Base-by-base conservation (phyloP, 1,140 invertebrate genomes). In the Venturia canescens region DNA sequence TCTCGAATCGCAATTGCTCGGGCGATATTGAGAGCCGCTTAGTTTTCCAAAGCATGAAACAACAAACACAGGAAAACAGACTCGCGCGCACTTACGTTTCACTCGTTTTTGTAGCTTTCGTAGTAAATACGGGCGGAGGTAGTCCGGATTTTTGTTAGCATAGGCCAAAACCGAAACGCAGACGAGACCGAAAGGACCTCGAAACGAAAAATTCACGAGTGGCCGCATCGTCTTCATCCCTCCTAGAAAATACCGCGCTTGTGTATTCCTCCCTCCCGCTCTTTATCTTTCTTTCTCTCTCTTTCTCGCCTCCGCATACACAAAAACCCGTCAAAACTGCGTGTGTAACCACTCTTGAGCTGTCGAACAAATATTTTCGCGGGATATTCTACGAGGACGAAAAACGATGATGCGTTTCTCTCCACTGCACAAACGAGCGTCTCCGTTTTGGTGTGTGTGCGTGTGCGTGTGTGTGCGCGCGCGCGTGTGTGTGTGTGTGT, bases 351-450 rank as follows among this genome's bases (percentile, higher is more conserved):
- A 77, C 63, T 80, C 80, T 81, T 85, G 81, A 86, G 80, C 78
- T 80, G 53, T 29, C 70, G 82, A 66, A 83, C 82, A 87, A 89
- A 89, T 87, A 88, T 84, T 86, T 85, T 86, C 81, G 85, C 84
- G 81, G 48, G 72, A 63, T 67, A 50, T 76, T 57, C 60, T 69
- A 31, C 57, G 69, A 79, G 60, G 26, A 57, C 50, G 34, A 66
- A 3, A 27, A 69, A n/a, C 18, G 50, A 18, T 72, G 71, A 80
- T 72, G 72, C 80, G 82, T 82, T 79, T 63, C 21, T 60, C 23
- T 74, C 69, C 69, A 29, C n/a, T n/a, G n/a, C n/a, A n/a, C n/a
- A n/a, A n/a, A n/a, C n/a, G n/a, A n/a, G n/a, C n/a, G n/a, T n/a
- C n/a, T n/a, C n/a, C 21, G 34, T 34, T 4, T 34, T 3, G 11